A percentile compares a stretch with the other conserved stretches of the same genome.
phyloP scores from a whole-genome alignment of 2,888 invertebrate species.

The Epistrophe eligans region DNA sequence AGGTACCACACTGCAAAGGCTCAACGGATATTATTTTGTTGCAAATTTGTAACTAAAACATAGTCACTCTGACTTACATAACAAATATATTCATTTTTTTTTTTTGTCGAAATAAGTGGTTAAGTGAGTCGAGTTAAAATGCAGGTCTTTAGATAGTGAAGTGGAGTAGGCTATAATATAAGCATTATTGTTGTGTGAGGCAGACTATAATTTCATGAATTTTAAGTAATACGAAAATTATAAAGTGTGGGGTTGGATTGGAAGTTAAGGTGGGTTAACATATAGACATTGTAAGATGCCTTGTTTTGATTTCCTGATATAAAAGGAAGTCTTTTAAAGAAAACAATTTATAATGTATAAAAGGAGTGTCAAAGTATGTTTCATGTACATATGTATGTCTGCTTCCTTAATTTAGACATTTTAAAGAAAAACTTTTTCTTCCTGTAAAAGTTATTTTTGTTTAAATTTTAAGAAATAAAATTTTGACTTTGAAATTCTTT shows the following conservation, averaged over 20 bases:
- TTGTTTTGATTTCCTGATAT: conserved; percentile 18
- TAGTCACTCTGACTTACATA: conserved; percentile 43
- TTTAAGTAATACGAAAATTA: not conserved
- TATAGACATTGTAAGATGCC: conserved; percentile 34
- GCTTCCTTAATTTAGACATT: not conserved
- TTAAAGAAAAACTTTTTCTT: not conserved
- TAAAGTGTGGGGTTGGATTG: not conserved
- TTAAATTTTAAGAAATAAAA: not conserved
- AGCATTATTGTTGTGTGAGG: not conserved
- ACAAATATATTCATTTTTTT: conserved; percentile 12
- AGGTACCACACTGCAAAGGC: conserved; percentile 9
- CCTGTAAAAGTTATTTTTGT: not conserved
- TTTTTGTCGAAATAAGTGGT: conserved; percentile 36
- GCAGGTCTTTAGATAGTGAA: conserved; percentile 66
- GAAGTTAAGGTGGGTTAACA: conserved; percentile 15
- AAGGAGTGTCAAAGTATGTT: not conserved
- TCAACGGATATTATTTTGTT: conserved; percentile 51
- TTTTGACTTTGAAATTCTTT: not conserved
- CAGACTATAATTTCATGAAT: not conserved
- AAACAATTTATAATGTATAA: not conserved
- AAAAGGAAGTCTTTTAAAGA: conserved; percentile 11
- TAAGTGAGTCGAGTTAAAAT: conserved; percentile 63
- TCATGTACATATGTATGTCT: not conserved
- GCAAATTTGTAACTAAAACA: conserved; percentile 43
- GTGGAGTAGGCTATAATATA: conserved; percentile 67